Evolutionary conservation across 2,113 vertebrate genomes (phyloP).

Genomic region (Pholis gunnellus): DNA sequence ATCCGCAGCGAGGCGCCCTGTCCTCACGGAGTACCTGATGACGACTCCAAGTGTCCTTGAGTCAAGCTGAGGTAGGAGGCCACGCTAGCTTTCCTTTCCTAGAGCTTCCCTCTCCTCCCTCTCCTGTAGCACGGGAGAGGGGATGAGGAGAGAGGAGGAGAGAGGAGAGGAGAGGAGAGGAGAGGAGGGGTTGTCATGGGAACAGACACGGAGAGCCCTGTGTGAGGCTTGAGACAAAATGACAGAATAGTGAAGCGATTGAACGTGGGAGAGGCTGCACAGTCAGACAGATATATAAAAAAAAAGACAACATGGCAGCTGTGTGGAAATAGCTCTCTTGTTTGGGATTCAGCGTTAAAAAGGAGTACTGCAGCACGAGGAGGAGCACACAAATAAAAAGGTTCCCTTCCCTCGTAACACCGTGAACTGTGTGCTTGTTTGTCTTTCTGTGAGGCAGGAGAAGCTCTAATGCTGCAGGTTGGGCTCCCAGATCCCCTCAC

Average conservation of each 20-base stretch:
- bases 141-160: background rate
- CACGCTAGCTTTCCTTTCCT: constrained; percentile 31
- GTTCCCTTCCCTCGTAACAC: constrained; percentile 4
- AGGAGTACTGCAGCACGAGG: constrained; percentile 7
- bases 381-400: constrained; percentile 38
- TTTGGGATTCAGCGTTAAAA: constrained; percentile 49
- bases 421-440: constrained; percentile 41
- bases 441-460: constrained; percentile 25
- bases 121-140: constrained; percentile 13
- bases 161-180: constrained; percentile 57
- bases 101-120: constrained; percentile 40
- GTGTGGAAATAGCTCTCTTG: constrained; percentile 40
- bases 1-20: constrained; percentile 43
- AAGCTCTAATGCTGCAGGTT: constrained; percentile 22
- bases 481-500: constrained; percentile 13
- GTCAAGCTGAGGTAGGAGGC: constrained; percentile 47
- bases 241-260: constrained; percentile 68
- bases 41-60: constrained; percentile 60
- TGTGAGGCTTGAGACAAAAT: constrained; percentile 75
- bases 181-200: constrained; percentile 79
- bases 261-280: constrained; percentile 55
- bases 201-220: constrained; percentile 76
- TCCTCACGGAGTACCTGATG: constrained; percentile 38
- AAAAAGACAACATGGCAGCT: constrained; percentile 33
- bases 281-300: constrained; percentile 32